Percentiles rank a stretch among this genome's conserved stretches.
phyloP scores from a whole-genome alignment of 2,888 invertebrate genomes.

The Antitype chi region DNA sequence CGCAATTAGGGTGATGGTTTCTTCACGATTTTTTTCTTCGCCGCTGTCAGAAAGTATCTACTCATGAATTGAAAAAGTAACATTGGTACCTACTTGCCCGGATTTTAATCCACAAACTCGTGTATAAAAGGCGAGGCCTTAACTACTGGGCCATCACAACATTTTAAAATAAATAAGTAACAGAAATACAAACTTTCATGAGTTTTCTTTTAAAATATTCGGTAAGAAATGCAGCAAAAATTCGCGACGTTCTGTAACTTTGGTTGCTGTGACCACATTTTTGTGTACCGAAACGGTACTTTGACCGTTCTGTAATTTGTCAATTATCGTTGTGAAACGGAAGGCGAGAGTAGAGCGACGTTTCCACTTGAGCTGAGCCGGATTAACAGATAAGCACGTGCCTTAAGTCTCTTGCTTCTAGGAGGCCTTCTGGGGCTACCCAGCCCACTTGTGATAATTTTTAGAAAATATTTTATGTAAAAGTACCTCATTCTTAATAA shows the following conservation, averaged over 20 bases:
- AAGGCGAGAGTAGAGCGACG: constrained; percentile 51
- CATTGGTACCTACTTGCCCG: neutral
- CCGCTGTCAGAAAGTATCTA: neutral
- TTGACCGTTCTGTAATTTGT: constrained; percentile 53
- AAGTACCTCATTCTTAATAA: neutral
- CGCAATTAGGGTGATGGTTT: too few relatives aligned
- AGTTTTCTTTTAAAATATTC: constrained; percentile 13
- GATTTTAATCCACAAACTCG: neutral
- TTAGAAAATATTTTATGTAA: neutral
- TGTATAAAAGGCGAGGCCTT: neutral
- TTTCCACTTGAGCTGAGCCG: constrained; percentile 43
- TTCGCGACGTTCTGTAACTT: neutral
- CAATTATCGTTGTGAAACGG: constrained; percentile 58
- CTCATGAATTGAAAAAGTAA: neutral
- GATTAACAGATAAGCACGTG: constrained; percentile 53
- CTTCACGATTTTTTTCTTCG: neutral
- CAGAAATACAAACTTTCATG: neutral
- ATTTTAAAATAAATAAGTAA: neutral
- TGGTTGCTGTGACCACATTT: constrained; percentile 37
- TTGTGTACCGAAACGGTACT: constrained; percentile 31
- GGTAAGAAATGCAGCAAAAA: constrained; percentile 17
- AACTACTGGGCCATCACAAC: neutral
- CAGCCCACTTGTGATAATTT: neutral
- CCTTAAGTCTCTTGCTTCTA: constrained; percentile 6
- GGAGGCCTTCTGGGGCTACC: constrained; percentile 15